These are phyloP conservation scores for Aurelia sp. DNA, from an alignment of 30 jellyfish, hydroid and myxozoan species.

Conservation along the genomic window DNA sequence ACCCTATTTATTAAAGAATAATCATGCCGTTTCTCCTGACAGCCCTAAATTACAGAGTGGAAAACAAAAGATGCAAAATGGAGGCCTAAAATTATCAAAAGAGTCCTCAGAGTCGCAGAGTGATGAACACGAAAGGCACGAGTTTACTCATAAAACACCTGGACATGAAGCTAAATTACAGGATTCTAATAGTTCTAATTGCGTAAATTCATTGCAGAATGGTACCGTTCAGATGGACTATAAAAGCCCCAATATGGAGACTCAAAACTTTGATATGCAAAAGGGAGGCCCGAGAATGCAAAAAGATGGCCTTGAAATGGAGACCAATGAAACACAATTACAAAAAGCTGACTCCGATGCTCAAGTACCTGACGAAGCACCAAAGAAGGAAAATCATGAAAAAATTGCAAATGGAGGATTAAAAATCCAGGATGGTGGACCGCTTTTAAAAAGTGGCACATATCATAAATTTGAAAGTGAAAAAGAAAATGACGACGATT, in stretches of 20 bases:
- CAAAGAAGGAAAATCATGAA: neutral
- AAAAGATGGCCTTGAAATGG: no score
- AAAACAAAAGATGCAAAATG: neutral
- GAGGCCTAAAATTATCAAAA: neutral
- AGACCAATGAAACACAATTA: no score
- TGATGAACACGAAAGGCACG: neutral
- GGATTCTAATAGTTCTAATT: no score
- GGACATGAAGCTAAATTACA: no score
- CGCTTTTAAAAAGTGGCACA: constrained; percentile 5
- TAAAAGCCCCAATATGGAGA: no score
- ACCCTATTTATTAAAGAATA: no score
- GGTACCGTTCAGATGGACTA: no score
- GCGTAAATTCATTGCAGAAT: no score
- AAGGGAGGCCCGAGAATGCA: no score
- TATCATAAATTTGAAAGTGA: constrained; percentile 7
- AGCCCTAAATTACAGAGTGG: neutral
- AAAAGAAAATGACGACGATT: constrained; percentile 24
- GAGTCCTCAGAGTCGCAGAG: neutral
- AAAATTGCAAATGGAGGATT: constrained; percentile 23
- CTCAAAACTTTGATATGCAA: no score
- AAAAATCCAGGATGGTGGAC: constrained; percentile 5
- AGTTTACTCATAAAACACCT: no score
- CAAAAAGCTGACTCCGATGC: neutral
- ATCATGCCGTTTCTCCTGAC: neutral
- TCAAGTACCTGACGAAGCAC: neutral